Evolutionary conservation across 2,797 vertebrate species (phyloP).

Genomic region (Pygocentrus nattereri): DNA sequence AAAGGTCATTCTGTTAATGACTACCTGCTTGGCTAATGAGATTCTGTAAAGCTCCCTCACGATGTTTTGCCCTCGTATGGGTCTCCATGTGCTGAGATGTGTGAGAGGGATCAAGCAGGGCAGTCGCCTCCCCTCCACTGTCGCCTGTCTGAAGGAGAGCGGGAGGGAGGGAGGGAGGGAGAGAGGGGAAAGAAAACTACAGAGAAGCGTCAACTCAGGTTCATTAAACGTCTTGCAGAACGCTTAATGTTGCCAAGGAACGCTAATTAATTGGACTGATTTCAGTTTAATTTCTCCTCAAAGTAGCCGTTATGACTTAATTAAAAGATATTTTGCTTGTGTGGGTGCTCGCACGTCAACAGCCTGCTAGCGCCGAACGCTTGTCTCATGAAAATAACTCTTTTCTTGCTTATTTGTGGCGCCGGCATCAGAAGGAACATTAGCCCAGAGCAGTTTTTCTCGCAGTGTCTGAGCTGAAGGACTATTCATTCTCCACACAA

Average conservation of each 20-base stretch:
- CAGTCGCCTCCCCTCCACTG: conserved; percentile 69
- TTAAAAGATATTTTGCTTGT: conserved; percentile 55
- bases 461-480: conserved; percentile 72
- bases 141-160: conserved; percentile 59
- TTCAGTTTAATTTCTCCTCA: conserved; percentile 63
- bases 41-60: conserved; percentile 89
- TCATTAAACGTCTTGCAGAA: conserved; percentile 57
- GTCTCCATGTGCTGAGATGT: conserved; percentile 79
- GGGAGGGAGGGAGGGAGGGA: conserved; percentile 48
- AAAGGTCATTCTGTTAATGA: conserved; percentile 99
- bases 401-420: conserved; percentile 79
- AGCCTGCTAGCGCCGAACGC: conserved; percentile 30
- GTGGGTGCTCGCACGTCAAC: conserved; percentile 63
- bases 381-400: conserved; percentile 76
- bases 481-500: conserved; percentile 75
- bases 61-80: conserved; percentile 79
- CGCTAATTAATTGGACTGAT: conserved; percentile 67
- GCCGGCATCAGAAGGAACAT: conserved; percentile 78
- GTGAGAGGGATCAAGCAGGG: conserved; percentile 67
- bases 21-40: conserved; percentile 96
- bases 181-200: conserved; percentile 41
- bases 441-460: conserved; percentile 76
- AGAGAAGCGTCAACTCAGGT: conserved; percentile 49
- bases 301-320: conserved; percentile 63
- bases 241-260: conserved; percentile 60